Base-by-base conservation (phyloP, 35 echinoderm and acorn worm genomes). In the Ptychodera flava region DNA sequence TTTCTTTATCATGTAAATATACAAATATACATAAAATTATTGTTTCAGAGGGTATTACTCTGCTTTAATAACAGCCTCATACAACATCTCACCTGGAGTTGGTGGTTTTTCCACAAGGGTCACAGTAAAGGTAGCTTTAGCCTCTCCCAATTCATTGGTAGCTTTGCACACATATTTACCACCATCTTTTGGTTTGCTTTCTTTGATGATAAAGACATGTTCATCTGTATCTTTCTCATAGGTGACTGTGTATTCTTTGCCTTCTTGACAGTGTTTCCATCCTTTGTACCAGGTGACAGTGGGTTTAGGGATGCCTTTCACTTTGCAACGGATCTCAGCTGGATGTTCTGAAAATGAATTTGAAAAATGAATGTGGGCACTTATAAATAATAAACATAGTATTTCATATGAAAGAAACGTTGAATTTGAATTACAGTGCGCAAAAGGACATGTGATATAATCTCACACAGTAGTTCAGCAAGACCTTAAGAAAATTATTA, bases 111-210 rank as follows among this genome's bases (percentile, higher is more conserved):
- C 45, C 45, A 64, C 45, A 6, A 94, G 86, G 27, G 36, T 84
- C 1, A 94, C 37, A 34, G 81, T 81, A 29, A 89, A 85, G 29
- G 80, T 88, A 76, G 82, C 79, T 75, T 88, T 94, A 22, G 37
- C 82, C 36, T 94, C 93, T 29, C 89, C 93, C 0, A 85, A 28
- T 0, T 85, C 32, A 78, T 94, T 94, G 1, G 81, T 91, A 86
- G 91, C 77, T 34, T 88, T 88, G 38, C 93, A 94, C 34, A 86
- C 85, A 85, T 94, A 94, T 82, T 94, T 94, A 15, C 93, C 93
- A 31, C 85, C 89, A 78, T 94, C 93, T 36, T 76, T 94, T 83
- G 85, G 85, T 37, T 91, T 94, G 35, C 80, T n/a, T 16, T 76
- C 81, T 75, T 88, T 81, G 75, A 94, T 90, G 77, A 88, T 83